Conservation (phyloP, 2,113 vertebrate species). For the Galbula dea region DNA sequence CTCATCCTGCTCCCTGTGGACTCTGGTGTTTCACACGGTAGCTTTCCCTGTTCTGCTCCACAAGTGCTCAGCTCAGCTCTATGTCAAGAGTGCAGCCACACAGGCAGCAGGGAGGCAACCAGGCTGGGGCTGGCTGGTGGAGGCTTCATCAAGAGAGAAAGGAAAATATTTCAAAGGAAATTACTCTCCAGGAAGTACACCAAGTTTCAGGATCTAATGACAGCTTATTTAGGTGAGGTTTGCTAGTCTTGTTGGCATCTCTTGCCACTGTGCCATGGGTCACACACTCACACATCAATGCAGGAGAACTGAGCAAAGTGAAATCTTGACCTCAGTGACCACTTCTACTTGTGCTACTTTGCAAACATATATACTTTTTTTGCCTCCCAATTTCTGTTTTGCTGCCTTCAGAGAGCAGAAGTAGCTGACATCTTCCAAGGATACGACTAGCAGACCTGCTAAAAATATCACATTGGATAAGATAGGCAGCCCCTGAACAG, state of each 20-base stretch:
- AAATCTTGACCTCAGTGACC: background rate
- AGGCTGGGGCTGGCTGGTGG: background rate
- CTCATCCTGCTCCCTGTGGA: background rate
- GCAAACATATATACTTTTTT: background rate
- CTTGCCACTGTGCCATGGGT: background rate
- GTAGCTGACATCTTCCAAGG: background rate
- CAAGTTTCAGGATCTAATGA: background rate
- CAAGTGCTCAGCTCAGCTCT: accelerated
- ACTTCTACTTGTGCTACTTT: background rate
- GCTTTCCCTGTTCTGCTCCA: background rate
- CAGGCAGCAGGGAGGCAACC: background rate
- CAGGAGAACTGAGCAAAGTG: background rate
- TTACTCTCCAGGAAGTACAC: background rate
- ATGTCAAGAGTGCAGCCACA: accelerated
- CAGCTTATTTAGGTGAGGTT: background rate
- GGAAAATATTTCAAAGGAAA: background rate
- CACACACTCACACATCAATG: accelerated
- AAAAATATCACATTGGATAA: background rate
- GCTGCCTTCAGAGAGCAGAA: background rate
- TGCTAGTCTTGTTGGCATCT: background rate
- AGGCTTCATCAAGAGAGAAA: background rate
- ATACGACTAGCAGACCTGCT: background rate
- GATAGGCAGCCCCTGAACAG: background rate
- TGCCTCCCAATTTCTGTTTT: background rate
- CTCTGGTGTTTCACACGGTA: background rate